phyloP scores from a whole-genome alignment of 1,140 invertebrate genomes.

The Propsilocerus akamusi region DNA sequence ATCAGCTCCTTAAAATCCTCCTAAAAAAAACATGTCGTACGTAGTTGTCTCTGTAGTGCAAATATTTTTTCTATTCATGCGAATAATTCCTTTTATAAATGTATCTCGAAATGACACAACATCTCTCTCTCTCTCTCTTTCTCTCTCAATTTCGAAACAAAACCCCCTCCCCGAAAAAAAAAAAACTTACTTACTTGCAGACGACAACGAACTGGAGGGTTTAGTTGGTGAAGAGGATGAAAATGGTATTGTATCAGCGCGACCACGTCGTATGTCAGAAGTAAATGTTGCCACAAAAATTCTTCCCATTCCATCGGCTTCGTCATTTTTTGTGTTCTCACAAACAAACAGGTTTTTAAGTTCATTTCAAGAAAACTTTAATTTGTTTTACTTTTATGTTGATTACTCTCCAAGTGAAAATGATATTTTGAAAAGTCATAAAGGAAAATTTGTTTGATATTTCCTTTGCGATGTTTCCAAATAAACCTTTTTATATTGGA shows the following conservation, averaged over 20 bases:
- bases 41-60: too few species aligned
- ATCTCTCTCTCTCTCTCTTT: neutral
- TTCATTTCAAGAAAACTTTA: constrained; percentile 10
- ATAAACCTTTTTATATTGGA: too few species aligned
- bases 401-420: too few species aligned
- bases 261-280: constrained; percentile 83
- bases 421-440: too few species aligned
- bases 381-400: too few species aligned
- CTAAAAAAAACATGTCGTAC: too few species aligned
- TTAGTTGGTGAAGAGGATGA: constrained; percentile 39
- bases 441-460: too few species aligned
- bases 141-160: too few species aligned
- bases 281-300: constrained; percentile 60
- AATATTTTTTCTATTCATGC: neutral
- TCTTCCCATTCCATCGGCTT: constrained; percentile 84
- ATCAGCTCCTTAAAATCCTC: too few species aligned
- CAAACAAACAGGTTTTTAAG: constrained; percentile 74
- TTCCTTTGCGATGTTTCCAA: too few species aligned
- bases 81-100: neutral
- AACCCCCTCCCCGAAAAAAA: too few species aligned
- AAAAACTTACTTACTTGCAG: too few species aligned
- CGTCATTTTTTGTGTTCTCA: constrained; percentile 93
- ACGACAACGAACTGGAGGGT: constrained; percentile 25
- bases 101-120: neutral
- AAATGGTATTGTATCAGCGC: constrained; percentile 43